Base-by-base conservation (phyloP, 2,888 invertebrate genomes). In the Acanthosepion esculentum region DNA sequence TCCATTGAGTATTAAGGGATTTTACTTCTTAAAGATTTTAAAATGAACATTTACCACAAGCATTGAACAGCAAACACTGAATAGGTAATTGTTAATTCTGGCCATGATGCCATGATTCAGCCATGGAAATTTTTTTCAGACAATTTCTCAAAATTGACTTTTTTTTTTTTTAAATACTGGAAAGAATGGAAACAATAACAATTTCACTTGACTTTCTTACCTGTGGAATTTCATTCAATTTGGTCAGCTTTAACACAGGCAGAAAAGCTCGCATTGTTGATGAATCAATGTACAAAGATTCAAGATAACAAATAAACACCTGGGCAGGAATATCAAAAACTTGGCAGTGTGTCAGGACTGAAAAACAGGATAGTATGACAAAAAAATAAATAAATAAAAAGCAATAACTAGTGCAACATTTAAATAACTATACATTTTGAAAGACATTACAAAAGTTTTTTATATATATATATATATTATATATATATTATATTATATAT, bases 261-360 rank as follows among this genome's bases (percentile, higher is more conserved):
- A 95, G 94, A 95, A 97, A 97, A 53, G 96, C 95, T 94, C 96
- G 96, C 94, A 97, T 95, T 29, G 96, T 96, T 18, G 95, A 91
- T 10, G 96, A 95, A 94, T 97, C 97, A 50, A 96, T 95, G 94
- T 96, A 96, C 59, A 96, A 96, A 50, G 95, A 96, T 94, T 97
- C 96, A 91, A 96, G 96, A 95, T 96, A 97, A 95, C 97, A 96
- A 48, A 96, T 95, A 95, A 97, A 97, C 55, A 97, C 94, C 29
- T 96, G 96, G 3, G 97, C 97, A 94, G 96, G 96, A 3, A 96
- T 94, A 26, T 95, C 94, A 78, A 96, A 95, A 8, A 96, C 95
- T 95, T 97, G 96, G 94, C 96, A 96, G 95, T 96, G 95, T 7
- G 96, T 96, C 95, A 97, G 94, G 94, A 97, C 97, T 97, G 96